phyloP scores from a whole-genome alignment of 2,113 vertebrate species.

The Spea bombifrons region DNA sequence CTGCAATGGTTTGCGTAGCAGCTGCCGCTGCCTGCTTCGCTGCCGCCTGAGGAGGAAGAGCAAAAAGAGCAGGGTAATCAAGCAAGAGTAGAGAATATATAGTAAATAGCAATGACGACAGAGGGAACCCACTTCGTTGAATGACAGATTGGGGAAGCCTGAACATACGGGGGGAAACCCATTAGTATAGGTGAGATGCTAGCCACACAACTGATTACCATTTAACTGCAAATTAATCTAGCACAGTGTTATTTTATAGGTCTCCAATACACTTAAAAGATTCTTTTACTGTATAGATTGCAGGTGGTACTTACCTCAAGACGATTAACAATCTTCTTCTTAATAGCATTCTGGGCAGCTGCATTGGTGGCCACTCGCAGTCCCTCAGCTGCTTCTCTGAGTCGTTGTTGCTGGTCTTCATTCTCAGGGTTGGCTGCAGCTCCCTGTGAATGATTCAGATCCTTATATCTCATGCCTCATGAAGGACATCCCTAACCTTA shows the following conservation, averaged over 20 bases:
- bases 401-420: conserved; percentile 92
- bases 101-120: too few relatives aligned
- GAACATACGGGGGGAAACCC: too few relatives aligned
- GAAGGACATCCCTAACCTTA: not conserved
- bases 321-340: conserved; percentile 95
- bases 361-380: conserved; percentile 94
- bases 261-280: too few relatives aligned
- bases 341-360: conserved; percentile 95
- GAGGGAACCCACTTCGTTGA: too few relatives aligned
- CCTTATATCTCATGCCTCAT: not conserved
- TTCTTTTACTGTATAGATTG: too few relatives aligned
- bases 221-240: too few relatives aligned
- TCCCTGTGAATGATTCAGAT: conserved; percentile 66
- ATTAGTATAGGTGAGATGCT: too few relatives aligned
- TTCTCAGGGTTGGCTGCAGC: conserved; percentile 96
- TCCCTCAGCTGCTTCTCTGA: conserved; percentile 92
- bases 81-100: not conserved
- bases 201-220: too few relatives aligned
- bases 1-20: conserved; percentile 95
- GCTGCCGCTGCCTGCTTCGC: conserved; percentile 96
- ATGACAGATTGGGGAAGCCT: too few relatives aligned
- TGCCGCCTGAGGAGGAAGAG: conserved; percentile 71
- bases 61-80: not conserved
- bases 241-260: too few relatives aligned
- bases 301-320: conserved; percentile 76